Evolutionary conservation across 2,888 invertebrate genomes (phyloP).

Genomic region (Furcula furcula): DNA sequence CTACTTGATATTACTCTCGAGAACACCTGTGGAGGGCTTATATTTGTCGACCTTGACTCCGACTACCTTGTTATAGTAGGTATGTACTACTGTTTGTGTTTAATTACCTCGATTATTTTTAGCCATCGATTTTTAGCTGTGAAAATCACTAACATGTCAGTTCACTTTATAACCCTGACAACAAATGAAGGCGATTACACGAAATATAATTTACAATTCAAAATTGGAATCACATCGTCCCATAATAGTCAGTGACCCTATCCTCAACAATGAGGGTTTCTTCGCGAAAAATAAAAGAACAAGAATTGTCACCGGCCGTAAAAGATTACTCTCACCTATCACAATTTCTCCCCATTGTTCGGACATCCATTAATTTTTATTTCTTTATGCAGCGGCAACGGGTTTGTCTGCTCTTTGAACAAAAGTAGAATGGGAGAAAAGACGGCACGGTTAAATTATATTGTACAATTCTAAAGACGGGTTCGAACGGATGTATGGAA

Average conservation of each 20-base stretch:
- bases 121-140: too few relatives aligned
- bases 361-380: slow-evolving; percentile 71
- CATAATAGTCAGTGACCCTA: slow-evolving; percentile 54
- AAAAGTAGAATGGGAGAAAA: slow-evolving; percentile 70
- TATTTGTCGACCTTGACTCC: slow-evolving; percentile 3
- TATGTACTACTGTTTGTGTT: not conserved
- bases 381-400: slow-evolving; percentile 61
- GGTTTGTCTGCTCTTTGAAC: slow-evolving; percentile 67
- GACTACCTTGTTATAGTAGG: slow-evolving; percentile 2
- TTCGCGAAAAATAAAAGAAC: slow-evolving; percentile 58
- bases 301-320: slow-evolving; percentile 58
- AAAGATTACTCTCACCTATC: slow-evolving; percentile 79
- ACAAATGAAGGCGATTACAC: slow-evolving; percentile 24
- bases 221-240: slow-evolving; percentile 50
- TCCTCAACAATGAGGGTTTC: slow-evolving; percentile 60
- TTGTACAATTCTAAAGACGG: slow-evolving; percentile 59
- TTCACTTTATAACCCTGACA: slow-evolving; percentile 25
- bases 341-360: slow-evolving; percentile 77
- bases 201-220: slow-evolving; percentile 55
- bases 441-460: slow-evolving; percentile 64
- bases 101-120: too few relatives aligned
- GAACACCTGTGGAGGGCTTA: slow-evolving; percentile 1
- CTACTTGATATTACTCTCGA: slow-evolving; percentile 4
- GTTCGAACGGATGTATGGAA: slow-evolving; percentile 53
- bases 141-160: slow-evolving; percentile 17